These are phyloP conservation scores for Bombus impatiens DNA, from an alignment of 1,140 invertebrate species.

Conservation along the genomic window DNA sequence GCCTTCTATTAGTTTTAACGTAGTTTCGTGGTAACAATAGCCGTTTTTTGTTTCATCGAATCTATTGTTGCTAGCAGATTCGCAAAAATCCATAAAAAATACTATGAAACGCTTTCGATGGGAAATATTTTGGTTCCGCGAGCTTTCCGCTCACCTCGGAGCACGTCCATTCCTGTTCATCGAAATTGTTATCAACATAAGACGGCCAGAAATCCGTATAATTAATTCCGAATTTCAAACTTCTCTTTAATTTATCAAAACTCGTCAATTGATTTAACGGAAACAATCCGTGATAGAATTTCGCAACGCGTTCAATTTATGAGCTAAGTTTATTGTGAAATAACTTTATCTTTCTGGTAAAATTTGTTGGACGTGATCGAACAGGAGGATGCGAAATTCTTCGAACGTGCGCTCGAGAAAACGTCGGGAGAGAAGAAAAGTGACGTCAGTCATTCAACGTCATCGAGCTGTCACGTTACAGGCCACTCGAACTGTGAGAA, in stretches of 20 bases:
- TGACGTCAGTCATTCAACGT: slow-evolving; percentile 33
- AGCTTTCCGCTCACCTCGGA: background rate
- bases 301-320: background rate
- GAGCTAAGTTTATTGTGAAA: background rate
- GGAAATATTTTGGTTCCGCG: no score
- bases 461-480: background rate
- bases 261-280: background rate
- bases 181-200: background rate
- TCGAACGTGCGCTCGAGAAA: background rate
- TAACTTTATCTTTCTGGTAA: background rate
- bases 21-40: slow-evolving; percentile 6
- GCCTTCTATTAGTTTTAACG: background rate
- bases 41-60: slow-evolving; percentile 7
- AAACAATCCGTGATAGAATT: background rate
- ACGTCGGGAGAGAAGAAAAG: background rate
- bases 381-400: background rate
- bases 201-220: background rate
- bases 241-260: background rate
- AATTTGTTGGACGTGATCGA: background rate
- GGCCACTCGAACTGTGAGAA: background rate
- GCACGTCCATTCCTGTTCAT: background rate
- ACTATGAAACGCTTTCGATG: background rate
- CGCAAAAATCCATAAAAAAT: background rate
- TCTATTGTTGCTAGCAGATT: background rate
- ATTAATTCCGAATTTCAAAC: background rate